Conservation (phyloP, 2,113 vertebrate genomes). For the Sylvilagus bachmani region DNA sequence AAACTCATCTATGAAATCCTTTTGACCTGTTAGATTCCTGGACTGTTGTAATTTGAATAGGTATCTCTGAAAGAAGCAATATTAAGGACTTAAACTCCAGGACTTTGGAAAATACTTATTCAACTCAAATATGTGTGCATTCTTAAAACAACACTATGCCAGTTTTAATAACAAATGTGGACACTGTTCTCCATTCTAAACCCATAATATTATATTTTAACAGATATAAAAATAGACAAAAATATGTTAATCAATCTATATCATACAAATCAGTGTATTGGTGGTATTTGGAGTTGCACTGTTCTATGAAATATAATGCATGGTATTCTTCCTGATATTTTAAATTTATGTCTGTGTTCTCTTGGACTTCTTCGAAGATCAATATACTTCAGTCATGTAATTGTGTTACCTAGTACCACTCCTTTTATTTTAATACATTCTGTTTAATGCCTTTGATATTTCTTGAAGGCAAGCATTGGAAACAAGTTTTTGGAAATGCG, state of each 20-base stretch:
- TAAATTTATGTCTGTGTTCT: not conserved
- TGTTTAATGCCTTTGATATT: conserved; percentile 11
- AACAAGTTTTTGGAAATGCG: not conserved
- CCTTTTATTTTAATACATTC: not conserved
- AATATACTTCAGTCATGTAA: not conserved
- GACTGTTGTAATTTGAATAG: not conserved
- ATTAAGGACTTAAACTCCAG: not conserved
- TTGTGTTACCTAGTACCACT: not conserved
- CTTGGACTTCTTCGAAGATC: conserved; percentile 29
- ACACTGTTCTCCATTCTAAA: not conserved
- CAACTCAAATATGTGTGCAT: not conserved
- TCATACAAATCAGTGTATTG: not conserved
- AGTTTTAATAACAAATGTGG: not conserved
- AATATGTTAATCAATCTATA: not conserved
- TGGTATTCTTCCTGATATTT: not conserved
- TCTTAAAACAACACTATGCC: not conserved
- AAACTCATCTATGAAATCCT: not conserved
- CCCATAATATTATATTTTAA: not conserved
- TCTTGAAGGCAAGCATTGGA: not conserved
- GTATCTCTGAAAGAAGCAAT: not conserved
- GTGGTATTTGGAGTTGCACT: not conserved
- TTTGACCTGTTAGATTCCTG: not conserved
- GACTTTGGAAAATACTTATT: not conserved
- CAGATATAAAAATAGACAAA: not conserved
- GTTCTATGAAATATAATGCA: not conserved